Percentiles rank a stretch among this genome's conserved stretches.
These are phyloP conservation scores for Balearica regulorum DNA, from an alignment of 2,797 vertebrate genomes.

Conservation along the genomic window DNA sequence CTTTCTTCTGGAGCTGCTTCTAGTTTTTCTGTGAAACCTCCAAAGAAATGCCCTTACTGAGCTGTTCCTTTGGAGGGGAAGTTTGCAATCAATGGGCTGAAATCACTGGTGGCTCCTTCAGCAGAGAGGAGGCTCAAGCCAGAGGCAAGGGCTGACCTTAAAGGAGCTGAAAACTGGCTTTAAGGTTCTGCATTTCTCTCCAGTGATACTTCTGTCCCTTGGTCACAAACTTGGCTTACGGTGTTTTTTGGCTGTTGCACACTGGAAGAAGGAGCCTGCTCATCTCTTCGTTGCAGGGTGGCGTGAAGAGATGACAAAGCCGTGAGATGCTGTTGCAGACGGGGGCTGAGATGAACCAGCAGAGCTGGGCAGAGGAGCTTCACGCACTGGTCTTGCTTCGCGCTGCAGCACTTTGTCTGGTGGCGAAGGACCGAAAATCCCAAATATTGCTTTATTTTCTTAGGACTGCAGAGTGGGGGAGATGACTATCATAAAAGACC, in stretches of 20 bases:
- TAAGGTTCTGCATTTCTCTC: neutral
- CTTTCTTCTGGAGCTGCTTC: slow-evolving; percentile 2
- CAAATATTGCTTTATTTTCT: neutral
- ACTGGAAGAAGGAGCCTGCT: neutral
- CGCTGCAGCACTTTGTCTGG: neutral
- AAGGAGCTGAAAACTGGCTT: neutral
- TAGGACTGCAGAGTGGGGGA: accelerated
- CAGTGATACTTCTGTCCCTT: neutral
- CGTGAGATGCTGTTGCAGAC: neutral
- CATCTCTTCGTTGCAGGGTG: neutral
- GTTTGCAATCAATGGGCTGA: neutral
- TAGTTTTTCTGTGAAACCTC: neutral
- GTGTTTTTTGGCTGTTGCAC: neutral
- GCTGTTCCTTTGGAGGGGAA: neutral
- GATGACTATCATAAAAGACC: neutral
- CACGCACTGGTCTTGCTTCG: accelerated
- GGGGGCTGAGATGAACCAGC: neutral
- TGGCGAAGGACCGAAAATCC: neutral
- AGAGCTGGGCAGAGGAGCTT: neutral
- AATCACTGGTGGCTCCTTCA: neutral
- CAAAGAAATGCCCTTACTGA: neutral
- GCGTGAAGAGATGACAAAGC: neutral
- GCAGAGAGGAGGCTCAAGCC: neutral
- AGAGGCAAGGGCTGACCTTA: neutral
- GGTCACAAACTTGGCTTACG: neutral